Evolutionary conservation across 2,888 invertebrate species (phyloP), one percentile per base, ranked within the genome.

Genomic region (Xanthia icteritia): DNA sequence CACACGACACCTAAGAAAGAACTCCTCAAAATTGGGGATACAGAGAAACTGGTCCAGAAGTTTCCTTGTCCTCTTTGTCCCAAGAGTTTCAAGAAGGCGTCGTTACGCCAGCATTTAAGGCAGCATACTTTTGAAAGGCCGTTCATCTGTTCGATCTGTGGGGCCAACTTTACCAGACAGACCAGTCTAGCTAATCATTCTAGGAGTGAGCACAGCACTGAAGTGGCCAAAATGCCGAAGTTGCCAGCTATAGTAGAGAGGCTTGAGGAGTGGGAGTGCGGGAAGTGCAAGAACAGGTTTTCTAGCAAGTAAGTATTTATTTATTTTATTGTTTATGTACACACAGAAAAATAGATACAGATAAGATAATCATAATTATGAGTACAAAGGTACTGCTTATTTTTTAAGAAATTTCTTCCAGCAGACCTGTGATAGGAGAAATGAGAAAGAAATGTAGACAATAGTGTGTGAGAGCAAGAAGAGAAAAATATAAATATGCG

Each of bases 81-180:
- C 1, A 98, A 97, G 90, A 91, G 92, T 11, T 98, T 97, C 86
- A 94, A 96, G 17, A 98, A 98, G 90, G 94, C 97, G 17, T 97
- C 98, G 0, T 93, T 98, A 27, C 97, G 97, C 2, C 97, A 97
- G 77, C 98, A 98, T 92, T 93, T 98, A 64, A 97, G 98, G 54
- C 97, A 97, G 74, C 98, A 98, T 89, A 98, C 98, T 0, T 97
- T 97, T 48, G 98, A 98, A 90, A 97, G 97, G 79, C 98, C 98
- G 0, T 98, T 97, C 88, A 94, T 96, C 5, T 98, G 98, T 88
- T 92, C 95, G 0, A 91, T 95, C 8, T 98, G 98, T 90, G 94
- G 94, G 0, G 95, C 97, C 0, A 97, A 97, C 81, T 98, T 98
- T 90, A 97, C 97, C 0, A 95, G 98, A 45, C 97, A 97, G 86